Evolutionary conservation across 2,113 vertebrate species (phyloP).

Genomic region (Phaetusa simplex): DNA sequence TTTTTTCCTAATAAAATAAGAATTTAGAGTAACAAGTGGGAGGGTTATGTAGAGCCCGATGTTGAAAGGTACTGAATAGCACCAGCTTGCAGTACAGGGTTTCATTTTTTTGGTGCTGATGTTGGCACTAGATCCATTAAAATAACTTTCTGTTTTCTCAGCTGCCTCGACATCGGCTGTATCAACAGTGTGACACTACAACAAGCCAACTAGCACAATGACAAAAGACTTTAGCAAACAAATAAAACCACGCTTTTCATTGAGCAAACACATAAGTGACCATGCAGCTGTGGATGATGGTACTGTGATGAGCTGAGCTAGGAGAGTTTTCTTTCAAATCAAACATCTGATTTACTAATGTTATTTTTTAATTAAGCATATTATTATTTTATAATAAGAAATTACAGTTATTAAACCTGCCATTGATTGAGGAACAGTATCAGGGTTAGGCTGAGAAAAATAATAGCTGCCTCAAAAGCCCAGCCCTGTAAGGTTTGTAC

Average conservation of each 20-base stretch:
- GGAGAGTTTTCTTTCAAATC: not conserved
- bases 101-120: not conserved
- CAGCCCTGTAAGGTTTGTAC: not conserved
- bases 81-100: not conserved
- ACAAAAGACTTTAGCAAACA: not conserved
- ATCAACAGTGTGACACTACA: not conserved
- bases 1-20: not conserved
- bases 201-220: not conserved
- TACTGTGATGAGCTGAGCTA: not conserved
- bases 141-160: not conserved
- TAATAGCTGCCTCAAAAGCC: not conserved
- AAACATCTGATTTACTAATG: not conserved
- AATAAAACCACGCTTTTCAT: not conserved
- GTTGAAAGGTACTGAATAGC: not conserved
- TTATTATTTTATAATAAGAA: not conserved
- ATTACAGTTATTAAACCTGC: not conserved
- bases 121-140: not conserved
- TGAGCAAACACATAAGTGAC: not conserved
- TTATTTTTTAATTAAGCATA: not conserved
- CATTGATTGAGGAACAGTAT: not conserved
- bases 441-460: not conserved
- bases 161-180: accelerated
- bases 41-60: not conserved
- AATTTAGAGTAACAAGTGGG: not conserved
- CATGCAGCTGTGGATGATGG: not conserved